Base-by-base conservation (phyloP, 2,888 invertebrate genomes). In the Microplitis deprimator region DNA sequence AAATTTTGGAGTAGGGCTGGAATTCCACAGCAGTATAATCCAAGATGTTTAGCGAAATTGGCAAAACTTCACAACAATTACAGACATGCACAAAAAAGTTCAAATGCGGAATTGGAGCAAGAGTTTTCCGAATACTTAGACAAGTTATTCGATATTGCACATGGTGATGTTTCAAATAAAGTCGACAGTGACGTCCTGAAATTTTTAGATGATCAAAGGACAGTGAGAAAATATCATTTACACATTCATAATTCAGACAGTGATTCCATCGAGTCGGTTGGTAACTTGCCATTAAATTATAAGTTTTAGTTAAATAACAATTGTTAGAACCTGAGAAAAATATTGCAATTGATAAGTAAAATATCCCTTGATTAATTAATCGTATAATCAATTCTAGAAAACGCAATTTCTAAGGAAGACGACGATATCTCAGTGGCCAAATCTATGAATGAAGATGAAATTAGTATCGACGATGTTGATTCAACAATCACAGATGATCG, bases 111-210 rank as follows among this genome's bases (percentile, higher is more conserved):
- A n/a, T 50, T 59, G 2, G 68, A 41, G 16, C 20, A 59, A 16
- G 59, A 68, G 20, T 75, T 75, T 68, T 67, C 39, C 13, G 65
- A 20, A 20, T 68, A n/a, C 41, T 50, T 75, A 38, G 13, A 16
- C 6, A 75, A 40, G 40, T 68, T 75, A 68, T 75, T 75, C 40
- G 75, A 68, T 60, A 68, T 75, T 38, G 68, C 60, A 40, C 68
- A 75, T 50, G 75, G 67, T 6, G 38, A 59, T 68, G 68, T 60
- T 68, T 10, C 10, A 38, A 5, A 62, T 61, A 72, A 8, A 62
- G 62, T 61, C 16, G 40, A 62, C 38, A 59, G 62, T 61, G 61
- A 61, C 5, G n/a, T 13, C n/a, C 29, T 39, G 13, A 29, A 72
- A 1, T 72, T 72, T 38, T 38, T 72, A 29, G 13, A 5, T 13